These are phyloP conservation scores for Thalassarche chlororhynchos DNA, from an alignment of 2,113 vertebrate genomes.

Conservation along the genomic window DNA sequence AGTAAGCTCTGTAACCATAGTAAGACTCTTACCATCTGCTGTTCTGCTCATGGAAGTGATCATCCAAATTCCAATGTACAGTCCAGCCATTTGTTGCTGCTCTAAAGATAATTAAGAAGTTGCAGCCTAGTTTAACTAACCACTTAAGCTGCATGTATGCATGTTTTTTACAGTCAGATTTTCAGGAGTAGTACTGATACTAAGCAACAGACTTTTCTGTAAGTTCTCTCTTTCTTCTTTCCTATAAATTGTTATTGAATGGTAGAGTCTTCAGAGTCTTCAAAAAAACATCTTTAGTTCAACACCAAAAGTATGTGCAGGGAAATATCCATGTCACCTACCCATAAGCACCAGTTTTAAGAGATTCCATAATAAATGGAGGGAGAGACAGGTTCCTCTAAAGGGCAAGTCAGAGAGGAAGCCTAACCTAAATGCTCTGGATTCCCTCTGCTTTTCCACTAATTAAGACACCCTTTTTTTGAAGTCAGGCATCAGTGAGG, in stretches of 20 bases:
- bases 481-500: background rate
- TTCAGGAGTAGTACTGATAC: background rate
- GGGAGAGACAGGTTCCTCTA: background rate
- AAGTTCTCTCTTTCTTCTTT: background rate
- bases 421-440: background rate
- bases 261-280: background rate
- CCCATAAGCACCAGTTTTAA: background rate
- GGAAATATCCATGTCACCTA: background rate
- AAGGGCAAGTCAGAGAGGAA: background rate
- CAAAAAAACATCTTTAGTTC: background rate
- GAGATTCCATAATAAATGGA: background rate
- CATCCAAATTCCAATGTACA: background rate
- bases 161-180: background rate
- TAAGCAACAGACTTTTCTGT: background rate
- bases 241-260: background rate
- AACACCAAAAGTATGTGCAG: background rate
- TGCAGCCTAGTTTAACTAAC: background rate
- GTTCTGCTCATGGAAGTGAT: background rate
- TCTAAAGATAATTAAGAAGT: background rate
- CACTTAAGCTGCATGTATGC: fast-evolving
- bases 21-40: background rate
- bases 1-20: background rate
- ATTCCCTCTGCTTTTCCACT: background rate
- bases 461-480: background rate
- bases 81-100: background rate